A percentile compares a stretch with the other conserved stretches of the same genome.
phyloP scores from a whole-genome alignment of 2,888 invertebrate species.

The Eristalis tenax region DNA sequence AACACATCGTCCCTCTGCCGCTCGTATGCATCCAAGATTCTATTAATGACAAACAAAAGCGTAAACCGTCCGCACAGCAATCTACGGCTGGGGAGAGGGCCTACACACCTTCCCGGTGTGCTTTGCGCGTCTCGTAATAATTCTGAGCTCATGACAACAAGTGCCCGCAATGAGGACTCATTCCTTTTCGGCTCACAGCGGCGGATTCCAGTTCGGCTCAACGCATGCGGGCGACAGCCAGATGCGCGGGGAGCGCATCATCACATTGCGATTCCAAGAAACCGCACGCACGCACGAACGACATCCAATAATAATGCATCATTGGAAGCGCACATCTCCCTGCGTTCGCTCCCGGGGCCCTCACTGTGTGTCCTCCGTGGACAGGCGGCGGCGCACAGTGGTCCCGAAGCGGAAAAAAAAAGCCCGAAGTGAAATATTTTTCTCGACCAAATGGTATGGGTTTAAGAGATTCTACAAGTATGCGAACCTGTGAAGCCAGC shows the following conservation, averaged over 20 bases:
- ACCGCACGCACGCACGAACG: constrained; percentile 67
- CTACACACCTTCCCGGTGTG: not conserved
- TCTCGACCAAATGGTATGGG: too few relatives aligned
- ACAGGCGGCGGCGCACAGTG: not conserved
- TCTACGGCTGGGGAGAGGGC: not conserved
- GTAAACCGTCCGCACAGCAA: constrained; percentile 13
- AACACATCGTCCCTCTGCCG: not conserved
- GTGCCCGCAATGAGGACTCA: constrained; percentile 11
- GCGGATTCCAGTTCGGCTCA: constrained; percentile 39
- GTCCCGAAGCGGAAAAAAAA: too few relatives aligned
- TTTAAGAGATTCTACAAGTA: too few relatives aligned
- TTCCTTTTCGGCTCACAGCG: constrained; percentile 9
- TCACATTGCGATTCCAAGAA: constrained; percentile 56
- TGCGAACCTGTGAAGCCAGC: too few relatives aligned
- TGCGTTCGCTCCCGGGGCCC: not conserved
- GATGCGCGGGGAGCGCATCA: constrained; percentile 39
- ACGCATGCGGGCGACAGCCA: constrained; percentile 6
- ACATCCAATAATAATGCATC: constrained; percentile 70
- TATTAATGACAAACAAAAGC: constrained; percentile 65
- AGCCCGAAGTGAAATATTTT: too few relatives aligned
- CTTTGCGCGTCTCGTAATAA: constrained; percentile 29
- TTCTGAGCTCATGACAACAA: constrained; percentile 24
- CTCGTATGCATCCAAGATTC: constrained; percentile 48
- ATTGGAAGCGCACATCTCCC: constrained; percentile 35
- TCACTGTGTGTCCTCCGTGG: not conserved